phyloP scores from a whole-genome alignment of 2,888 invertebrate genomes.

The Harpalus rubripes region DNA sequence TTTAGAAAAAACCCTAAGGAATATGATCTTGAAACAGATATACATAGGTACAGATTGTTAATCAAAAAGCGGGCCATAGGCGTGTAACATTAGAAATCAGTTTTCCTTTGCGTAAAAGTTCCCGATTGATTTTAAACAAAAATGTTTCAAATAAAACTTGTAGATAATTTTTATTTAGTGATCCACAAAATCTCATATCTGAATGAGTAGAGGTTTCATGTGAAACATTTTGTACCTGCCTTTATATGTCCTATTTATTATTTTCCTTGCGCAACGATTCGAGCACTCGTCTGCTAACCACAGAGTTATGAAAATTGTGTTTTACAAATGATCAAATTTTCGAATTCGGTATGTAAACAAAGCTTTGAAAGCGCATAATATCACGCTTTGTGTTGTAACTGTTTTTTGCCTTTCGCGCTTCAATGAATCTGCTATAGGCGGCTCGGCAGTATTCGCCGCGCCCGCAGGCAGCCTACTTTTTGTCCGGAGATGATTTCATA shows the following conservation, averaged over 20 bases:
- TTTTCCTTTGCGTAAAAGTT: too few relatives aligned
- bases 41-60: too few relatives aligned
- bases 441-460: conserved; percentile 15
- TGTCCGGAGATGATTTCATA: conserved; percentile 58
- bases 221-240: background rate
- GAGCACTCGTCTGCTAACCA: conserved; percentile 46
- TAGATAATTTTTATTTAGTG: too few relatives aligned
- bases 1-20: too few relatives aligned
- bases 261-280: conserved; percentile 54
- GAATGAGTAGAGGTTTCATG: too few relatives aligned
- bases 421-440: conserved; percentile 27
- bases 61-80: too few relatives aligned
- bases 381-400: conserved; percentile 58
- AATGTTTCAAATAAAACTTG: too few relatives aligned
- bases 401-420: conserved; percentile 48
- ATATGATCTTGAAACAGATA: too few relatives aligned
- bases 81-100: too few relatives aligned
- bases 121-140: too few relatives aligned
- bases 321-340: conserved; percentile 62
- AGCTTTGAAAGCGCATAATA: conserved; percentile 61
- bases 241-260: conserved; percentile 62
- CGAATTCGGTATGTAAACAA: conserved; percentile 62
- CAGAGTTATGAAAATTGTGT: conserved; percentile 58
- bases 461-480: conserved; percentile 14
- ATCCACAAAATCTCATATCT: too few relatives aligned